Conservation (phyloP, 2,888 invertebrate genomes). For the Halictus ligatus region DNA sequence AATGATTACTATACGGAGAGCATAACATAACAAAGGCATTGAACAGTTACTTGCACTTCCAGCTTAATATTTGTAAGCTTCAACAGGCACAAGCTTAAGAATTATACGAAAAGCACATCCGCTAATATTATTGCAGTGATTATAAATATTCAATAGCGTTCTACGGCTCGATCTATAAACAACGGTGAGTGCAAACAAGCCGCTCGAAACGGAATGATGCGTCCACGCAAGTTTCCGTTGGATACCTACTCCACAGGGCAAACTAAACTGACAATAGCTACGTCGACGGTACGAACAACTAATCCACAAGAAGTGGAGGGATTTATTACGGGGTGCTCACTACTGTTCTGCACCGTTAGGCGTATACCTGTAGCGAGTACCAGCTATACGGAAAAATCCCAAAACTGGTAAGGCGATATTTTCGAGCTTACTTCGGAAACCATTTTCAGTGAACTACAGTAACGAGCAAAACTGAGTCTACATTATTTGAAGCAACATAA, state of each 20-base stretch:
- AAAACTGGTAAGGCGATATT: neutral
- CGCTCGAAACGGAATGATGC: neutral
- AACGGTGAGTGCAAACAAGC: neutral
- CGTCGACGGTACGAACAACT: constrained; percentile 15
- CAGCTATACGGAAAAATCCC: constrained; percentile 21
- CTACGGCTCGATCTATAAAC: neutral
- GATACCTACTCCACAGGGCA: neutral
- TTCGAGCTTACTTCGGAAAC: neutral
- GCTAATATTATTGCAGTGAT: neutral
- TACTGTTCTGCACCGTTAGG: constrained; percentile 58
- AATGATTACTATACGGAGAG: no score
- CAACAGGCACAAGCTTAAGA: neutral
- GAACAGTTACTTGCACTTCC: no score
- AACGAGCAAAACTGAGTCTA: no score
- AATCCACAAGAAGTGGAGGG: constrained; percentile 56
- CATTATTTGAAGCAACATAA: no score
- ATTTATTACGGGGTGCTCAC: constrained; percentile 56
- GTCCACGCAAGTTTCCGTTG: neutral
- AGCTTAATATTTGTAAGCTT: no score
- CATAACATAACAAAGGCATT: no score
- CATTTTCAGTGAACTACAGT: neutral
- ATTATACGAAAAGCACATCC: neutral
- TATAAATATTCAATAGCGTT: neutral
- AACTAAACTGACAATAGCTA: neutral
- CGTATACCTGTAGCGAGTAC: neutral